phyloP scores from a whole-genome alignment of 2,113 vertebrate species.

The Megaceryle torquata region DNA sequence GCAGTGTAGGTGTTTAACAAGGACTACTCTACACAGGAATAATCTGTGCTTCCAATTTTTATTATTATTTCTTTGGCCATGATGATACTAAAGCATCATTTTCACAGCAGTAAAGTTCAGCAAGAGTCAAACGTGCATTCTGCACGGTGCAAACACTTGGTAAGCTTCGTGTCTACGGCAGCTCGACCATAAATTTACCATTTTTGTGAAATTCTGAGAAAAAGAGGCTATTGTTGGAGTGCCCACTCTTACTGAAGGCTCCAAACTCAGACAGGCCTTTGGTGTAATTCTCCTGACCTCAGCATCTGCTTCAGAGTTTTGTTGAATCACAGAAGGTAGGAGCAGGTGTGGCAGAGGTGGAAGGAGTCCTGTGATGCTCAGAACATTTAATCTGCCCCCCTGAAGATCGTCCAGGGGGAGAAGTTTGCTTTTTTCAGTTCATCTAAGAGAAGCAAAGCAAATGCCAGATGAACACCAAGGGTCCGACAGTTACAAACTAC shows the following conservation, averaged over 20 bases:
- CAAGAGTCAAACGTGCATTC: neutral
- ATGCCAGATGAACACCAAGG: neutral
- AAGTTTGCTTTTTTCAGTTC: constrained; percentile 30
- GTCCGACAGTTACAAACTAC: neutral
- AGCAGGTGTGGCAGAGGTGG: neutral
- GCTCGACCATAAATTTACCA: neutral
- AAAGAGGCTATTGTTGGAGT: neutral
- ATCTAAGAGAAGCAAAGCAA: constrained; percentile 26
- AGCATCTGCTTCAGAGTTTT: neutral
- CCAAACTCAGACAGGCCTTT: neutral
- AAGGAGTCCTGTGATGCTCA: neutral
- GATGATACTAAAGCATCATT: neutral
- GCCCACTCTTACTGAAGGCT: neutral
- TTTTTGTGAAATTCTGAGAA: neutral
- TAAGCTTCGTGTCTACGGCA: neutral
- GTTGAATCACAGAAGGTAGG: neutral
- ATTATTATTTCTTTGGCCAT: neutral
- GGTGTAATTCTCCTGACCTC: neutral
- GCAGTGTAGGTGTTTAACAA: neutral
- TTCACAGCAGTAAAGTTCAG: neutral
- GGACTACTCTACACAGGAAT: neutral
- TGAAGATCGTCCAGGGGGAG: neutral
- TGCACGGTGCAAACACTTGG: neutral
- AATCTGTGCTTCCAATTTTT: neutral
- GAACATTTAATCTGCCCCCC: neutral